Evolutionary conservation across 1,140 invertebrate genomes (phyloP).

Genomic region (Steinernema khuongi): DNA sequence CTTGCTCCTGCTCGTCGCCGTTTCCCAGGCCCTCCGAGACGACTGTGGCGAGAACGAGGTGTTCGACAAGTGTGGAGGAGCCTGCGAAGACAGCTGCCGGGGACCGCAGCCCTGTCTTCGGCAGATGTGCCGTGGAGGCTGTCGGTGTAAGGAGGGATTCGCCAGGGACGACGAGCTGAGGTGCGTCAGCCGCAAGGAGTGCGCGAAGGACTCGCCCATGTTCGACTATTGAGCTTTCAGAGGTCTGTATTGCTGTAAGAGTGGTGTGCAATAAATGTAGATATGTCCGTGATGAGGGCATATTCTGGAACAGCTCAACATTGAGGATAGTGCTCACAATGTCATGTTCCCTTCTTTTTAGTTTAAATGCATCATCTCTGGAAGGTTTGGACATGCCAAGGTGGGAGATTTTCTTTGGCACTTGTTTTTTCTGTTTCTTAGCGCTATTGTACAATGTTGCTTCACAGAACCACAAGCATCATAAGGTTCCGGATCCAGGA

Average conservation of each 20-base stretch:
- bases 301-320: no score
- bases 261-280: neutral
- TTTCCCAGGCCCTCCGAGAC: neutral
- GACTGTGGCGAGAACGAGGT: neutral
- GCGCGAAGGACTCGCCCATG: neutral
- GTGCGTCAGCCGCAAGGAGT: neutral
- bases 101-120: neutral
- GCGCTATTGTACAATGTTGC: no score
- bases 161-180: neutral
- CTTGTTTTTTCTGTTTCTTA: no score
- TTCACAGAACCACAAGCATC: no score
- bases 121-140: neutral
- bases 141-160: neutral
- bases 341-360: no score
- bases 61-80: neutral
- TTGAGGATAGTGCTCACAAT: no score
- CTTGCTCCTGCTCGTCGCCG: neutral
- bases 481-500: no score
- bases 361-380: no score
- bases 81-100: neutral
- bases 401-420: no score
- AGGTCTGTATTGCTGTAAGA: no score
- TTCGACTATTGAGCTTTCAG: neutral
- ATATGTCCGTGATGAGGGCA: no score
- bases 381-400: no score